A percentile compares a stretch with the other conserved stretches of the same genome.
Evolutionary conservation across 2,113 vertebrate genomes (phyloP).

Genomic region (Catagonus wagneri): DNA sequence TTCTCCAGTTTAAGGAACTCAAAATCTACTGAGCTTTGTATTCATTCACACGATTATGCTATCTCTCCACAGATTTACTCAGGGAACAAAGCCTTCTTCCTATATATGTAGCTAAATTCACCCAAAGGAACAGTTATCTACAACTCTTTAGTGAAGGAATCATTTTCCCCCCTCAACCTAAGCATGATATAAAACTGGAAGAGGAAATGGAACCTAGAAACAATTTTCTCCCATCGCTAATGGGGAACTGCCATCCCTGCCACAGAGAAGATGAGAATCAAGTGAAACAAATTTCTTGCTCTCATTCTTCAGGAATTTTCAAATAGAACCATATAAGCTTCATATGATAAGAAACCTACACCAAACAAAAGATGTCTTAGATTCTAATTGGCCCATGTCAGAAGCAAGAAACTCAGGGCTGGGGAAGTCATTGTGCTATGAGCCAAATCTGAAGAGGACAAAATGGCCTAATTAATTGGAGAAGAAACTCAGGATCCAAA

Average conservation of each 20-base stretch:
- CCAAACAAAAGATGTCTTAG: background rate
- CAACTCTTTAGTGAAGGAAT: background rate
- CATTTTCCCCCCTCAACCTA: background rate
- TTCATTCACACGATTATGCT: background rate
- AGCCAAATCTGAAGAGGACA: background rate
- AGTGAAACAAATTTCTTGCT: conserved; percentile 3
- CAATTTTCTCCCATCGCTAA: background rate
- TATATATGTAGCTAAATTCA: background rate
- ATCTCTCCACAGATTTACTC: background rate
- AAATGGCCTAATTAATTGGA: background rate
- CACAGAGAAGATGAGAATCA: background rate
- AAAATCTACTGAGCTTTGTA: background rate
- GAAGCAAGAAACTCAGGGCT: background rate
- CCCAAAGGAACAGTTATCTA: background rate
- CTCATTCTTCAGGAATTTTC: background rate
- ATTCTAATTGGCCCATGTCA: background rate
- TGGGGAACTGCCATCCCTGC: background rate
- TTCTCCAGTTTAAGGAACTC: background rate
- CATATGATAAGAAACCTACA: background rate
- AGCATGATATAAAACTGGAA: background rate
- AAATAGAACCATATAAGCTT: conserved; percentile 14
- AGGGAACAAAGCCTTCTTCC: background rate
- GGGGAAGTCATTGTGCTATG: background rate
- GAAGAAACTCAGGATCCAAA: background rate
- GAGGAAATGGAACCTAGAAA: background rate